phyloP scores from a whole-genome alignment of 2,797 vertebrate genomes.

The Perdix hodgsoniae region DNA sequence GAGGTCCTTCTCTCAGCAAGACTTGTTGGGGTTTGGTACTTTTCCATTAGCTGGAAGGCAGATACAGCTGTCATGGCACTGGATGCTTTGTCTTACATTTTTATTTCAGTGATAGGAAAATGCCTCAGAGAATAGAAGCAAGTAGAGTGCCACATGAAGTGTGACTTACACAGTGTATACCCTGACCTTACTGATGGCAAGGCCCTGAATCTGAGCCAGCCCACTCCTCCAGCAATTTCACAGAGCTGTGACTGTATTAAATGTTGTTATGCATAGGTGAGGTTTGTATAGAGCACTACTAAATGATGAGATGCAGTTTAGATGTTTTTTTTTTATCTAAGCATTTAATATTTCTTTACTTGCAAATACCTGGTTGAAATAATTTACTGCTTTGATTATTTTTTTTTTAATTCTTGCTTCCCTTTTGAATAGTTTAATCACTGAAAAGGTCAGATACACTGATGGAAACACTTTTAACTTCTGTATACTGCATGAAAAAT shows the following conservation, averaged over 20 bases:
- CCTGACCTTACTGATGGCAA: not conserved
- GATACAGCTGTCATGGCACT: not conserved
- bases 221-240: not conserved
- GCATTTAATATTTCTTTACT: not conserved
- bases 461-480: not conserved
- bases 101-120: conserved; percentile 45
- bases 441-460: not conserved
- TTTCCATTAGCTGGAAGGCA: conserved; percentile 62
- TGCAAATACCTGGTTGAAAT: not conserved
- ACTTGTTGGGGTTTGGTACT: conserved; percentile 47
- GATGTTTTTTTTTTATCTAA: not conserved
- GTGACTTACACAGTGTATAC: not conserved
- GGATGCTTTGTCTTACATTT: conserved; percentile 30
- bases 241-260: not conserved
- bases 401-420: not conserved
- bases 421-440: not conserved
- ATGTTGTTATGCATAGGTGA: not conserved
- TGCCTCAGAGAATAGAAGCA: conserved; percentile 30
- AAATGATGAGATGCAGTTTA: not conserved
- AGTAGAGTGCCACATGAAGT: not conserved
- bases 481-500: not conserved
- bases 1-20: not conserved
- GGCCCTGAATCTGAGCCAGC: not conserved
- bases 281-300: not conserved
- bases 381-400: not conserved